Conservation (phyloP, 2,797 vertebrate species). For the Melanotaenia boesemani region DNA sequence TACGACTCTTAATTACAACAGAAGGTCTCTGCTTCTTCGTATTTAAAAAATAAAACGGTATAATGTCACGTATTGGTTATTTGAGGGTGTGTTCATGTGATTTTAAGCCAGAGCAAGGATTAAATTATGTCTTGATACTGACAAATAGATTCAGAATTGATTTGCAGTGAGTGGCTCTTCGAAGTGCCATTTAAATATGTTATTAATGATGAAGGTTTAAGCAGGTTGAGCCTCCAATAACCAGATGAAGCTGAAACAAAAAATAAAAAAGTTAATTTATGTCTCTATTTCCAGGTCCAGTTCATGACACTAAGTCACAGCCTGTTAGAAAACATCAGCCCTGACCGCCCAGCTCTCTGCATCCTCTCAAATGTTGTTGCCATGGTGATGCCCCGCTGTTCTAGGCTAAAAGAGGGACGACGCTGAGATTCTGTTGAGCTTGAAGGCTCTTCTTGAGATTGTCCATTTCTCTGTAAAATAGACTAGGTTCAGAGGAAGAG, state of each 20-base stretch:
- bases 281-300: slow-evolving; percentile 26
- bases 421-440: slow-evolving; percentile 59
- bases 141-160: not conserved
- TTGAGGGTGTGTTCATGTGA: too few species aligned
- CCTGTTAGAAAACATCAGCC: slow-evolving; percentile 44
- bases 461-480: slow-evolving; percentile 63
- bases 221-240: not conserved
- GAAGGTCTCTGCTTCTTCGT: too few species aligned
- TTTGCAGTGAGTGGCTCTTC: too few species aligned
- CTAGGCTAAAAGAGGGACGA: slow-evolving; percentile 54
- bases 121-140: too few species aligned
- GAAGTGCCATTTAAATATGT: too few species aligned
- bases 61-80: too few species aligned
- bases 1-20: too few species aligned
- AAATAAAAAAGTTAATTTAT: slow-evolving; percentile 48
- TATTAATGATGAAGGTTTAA: not conserved
- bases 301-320: slow-evolving; percentile 61
- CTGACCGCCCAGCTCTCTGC: slow-evolving; percentile 52
- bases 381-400: slow-evolving; percentile 76
- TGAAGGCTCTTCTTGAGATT: slow-evolving; percentile 64
- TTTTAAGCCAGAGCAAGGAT: too few species aligned
- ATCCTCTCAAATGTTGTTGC: slow-evolving; percentile 72
- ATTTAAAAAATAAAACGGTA: too few species aligned
- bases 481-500: slow-evolving; percentile 40
- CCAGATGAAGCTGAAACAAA: not conserved